phyloP scores from a whole-genome alignment of 2,797 vertebrate species.

The Eremophila alpestris region DNA sequence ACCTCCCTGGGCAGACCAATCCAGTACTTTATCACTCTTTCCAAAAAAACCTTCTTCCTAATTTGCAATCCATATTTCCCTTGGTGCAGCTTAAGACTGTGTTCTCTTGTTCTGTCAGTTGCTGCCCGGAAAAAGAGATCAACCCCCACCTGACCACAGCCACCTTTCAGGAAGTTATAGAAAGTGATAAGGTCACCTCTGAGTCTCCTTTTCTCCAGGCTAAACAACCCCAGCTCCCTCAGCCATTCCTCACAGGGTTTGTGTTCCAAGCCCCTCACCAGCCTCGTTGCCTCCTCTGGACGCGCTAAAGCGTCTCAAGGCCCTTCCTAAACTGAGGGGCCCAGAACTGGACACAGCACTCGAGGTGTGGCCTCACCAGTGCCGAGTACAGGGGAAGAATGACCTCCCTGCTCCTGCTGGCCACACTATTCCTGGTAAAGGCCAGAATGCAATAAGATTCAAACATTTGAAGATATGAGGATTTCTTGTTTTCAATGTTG shows the following conservation, averaged over 20 bases:
- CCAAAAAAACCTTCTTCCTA: not conserved
- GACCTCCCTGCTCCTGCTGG: not conserved
- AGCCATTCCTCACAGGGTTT: rapidly evolving
- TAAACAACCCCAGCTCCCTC: not conserved
- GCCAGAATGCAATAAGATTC: not conserved
- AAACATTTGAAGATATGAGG: not conserved
- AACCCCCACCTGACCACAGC: rapidly evolving
- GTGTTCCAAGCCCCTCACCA: not conserved
- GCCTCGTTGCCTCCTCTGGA: not conserved
- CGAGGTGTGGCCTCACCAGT: not conserved
- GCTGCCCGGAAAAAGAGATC: not conserved
- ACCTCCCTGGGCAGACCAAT: rapidly evolving
- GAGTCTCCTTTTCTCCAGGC: not conserved
- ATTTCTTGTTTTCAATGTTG: not conserved
- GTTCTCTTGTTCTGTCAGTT: rapidly evolving
- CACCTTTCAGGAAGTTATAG: not conserved
- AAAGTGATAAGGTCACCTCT: not conserved
- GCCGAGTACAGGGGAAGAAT: not conserved
- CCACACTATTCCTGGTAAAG: not conserved
- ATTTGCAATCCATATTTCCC: not conserved
- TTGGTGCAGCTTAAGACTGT: not conserved
- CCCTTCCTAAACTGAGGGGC: not conserved
- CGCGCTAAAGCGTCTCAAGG: rapidly evolving
- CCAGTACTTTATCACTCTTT: not conserved
- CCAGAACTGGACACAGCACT: not conserved